These are phyloP conservation scores for Centropus bengalensis DNA, from an alignment of 2,113 vertebrate genomes.

Conservation along the genomic window DNA sequence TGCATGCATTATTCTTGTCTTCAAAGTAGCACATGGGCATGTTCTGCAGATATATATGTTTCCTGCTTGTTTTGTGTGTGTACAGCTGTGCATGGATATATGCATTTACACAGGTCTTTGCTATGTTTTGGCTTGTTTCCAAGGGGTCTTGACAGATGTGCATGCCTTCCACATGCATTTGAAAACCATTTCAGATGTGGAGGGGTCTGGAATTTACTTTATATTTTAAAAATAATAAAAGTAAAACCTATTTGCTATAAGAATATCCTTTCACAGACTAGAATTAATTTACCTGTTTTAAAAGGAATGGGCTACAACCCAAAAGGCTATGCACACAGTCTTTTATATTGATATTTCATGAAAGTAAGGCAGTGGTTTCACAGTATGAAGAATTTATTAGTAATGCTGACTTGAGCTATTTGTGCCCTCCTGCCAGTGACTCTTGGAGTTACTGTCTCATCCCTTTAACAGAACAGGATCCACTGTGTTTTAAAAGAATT, in stretches of 20 bases:
- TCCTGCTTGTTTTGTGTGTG: not conserved
- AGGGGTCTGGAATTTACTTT: not conserved
- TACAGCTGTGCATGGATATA: not conserved
- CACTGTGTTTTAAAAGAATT: not conserved
- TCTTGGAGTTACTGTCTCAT: not conserved
- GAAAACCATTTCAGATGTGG: not conserved
- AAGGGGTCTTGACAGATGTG: not conserved
- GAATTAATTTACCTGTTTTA: not conserved
- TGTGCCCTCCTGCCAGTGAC: not conserved
- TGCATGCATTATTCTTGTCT: not conserved
- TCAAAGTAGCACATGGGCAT: not conserved
- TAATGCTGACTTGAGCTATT: not conserved
- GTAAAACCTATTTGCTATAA: not conserved
- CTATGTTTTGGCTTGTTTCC: not conserved
- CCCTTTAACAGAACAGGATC: not conserved
- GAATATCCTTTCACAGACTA: not conserved
- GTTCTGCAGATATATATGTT: not conserved
- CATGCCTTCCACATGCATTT: not conserved
- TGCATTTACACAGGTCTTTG: not conserved
- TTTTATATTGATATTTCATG: not conserved
- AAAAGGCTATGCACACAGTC: not conserved
- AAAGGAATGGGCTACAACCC: not conserved
- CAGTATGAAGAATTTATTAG: not conserved
- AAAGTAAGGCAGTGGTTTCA: not conserved
- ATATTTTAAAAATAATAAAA: not conserved